Conservation (phyloP, 2,888 invertebrate species). For the Portevinia maculata region DNA sequence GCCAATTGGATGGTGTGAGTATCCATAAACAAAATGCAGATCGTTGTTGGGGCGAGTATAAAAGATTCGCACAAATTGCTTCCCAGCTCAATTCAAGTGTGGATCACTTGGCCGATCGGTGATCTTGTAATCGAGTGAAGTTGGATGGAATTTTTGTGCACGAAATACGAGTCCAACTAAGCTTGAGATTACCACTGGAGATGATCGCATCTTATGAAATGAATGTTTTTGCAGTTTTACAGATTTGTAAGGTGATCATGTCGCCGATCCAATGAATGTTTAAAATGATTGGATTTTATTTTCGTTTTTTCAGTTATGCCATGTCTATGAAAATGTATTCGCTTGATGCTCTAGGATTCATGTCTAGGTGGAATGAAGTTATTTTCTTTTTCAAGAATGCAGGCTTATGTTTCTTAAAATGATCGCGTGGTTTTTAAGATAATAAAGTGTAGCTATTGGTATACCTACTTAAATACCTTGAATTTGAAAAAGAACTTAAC, state of each 20-base stretch:
- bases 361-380: conserved; percentile 23
- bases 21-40: conserved; percentile 34
- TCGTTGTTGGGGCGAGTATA: conserved; percentile 53
- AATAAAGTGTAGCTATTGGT: conserved; percentile 17
- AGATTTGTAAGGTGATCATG: conserved; percentile 50
- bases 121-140: conserved; percentile 22
- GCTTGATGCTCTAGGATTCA: conserved; percentile 26
- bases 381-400: conserved; percentile 60
- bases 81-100: conserved; percentile 56
- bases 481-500: conserved; percentile 1
- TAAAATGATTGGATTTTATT: conserved; percentile 45
- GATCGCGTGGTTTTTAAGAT: conserved; percentile 25
- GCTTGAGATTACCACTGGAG: conserved; percentile 15
- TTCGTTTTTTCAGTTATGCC: conserved; percentile 61
- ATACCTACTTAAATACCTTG: conserved; percentile 37
- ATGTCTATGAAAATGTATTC: conserved; percentile 45
- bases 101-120: conserved; percentile 44
- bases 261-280: conserved; percentile 45
- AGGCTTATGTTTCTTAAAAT: conserved; percentile 47
- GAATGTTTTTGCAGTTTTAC: conserved; percentile 30
- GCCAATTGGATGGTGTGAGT: conserved; percentile 37
- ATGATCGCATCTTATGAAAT: neutral
- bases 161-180: conserved; percentile 55
- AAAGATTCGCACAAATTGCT: conserved; percentile 51
- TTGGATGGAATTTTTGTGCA: conserved; percentile 28